Evolutionary conservation across 2,113 vertebrate species (phyloP).

Genomic region (Anas platyrhynchos): DNA sequence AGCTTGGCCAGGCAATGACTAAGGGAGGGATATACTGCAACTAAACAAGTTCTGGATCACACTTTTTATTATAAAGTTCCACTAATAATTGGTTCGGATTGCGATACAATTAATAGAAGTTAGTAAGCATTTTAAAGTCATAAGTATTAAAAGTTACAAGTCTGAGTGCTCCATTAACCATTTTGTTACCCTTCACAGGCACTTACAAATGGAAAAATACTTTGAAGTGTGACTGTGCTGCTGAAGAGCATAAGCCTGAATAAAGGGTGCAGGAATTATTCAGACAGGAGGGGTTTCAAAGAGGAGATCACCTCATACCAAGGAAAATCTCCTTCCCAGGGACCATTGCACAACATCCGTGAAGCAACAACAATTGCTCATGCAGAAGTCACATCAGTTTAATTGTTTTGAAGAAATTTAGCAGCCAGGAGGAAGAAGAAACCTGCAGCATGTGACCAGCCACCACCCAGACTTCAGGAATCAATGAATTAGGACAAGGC

Average conservation of each 20-base stretch:
- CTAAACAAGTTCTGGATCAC: slow-evolving; percentile 10
- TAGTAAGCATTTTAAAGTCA: not conserved
- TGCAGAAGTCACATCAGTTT: slow-evolving; percentile 13
- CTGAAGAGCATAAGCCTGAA: not conserved
- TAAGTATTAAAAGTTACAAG: not conserved
- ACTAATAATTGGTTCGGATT: slow-evolving; percentile 12
- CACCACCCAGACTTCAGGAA: slow-evolving; percentile 40
- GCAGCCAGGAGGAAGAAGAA: slow-evolving; percentile 24
- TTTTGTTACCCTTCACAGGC: not conserved
- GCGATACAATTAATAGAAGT: not conserved
- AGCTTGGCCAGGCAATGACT: slow-evolving; percentile 48
- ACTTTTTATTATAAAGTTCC: slow-evolving; percentile 15
- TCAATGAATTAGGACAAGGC: slow-evolving; percentile 12
- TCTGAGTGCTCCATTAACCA: not conserved
- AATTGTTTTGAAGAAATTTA: slow-evolving; percentile 59
- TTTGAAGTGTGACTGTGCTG: not conserved
- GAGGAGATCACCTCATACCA: not conserved
- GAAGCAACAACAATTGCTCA: slow-evolving; percentile 48
- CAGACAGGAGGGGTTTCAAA: not conserved
- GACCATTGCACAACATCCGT: slow-evolving; percentile 36
- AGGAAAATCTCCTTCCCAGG: slow-evolving; percentile 13
- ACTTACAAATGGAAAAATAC: not conserved
- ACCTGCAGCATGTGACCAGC: slow-evolving; percentile 17
- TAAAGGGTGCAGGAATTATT: not conserved
- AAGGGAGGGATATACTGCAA: slow-evolving; percentile 15